A percentile compares a stretch with the other conserved stretches of the same genome.
phyloP scores from a whole-genome alignment of 2,797 vertebrate genomes.

The Trichosurus vulpecula region DNA sequence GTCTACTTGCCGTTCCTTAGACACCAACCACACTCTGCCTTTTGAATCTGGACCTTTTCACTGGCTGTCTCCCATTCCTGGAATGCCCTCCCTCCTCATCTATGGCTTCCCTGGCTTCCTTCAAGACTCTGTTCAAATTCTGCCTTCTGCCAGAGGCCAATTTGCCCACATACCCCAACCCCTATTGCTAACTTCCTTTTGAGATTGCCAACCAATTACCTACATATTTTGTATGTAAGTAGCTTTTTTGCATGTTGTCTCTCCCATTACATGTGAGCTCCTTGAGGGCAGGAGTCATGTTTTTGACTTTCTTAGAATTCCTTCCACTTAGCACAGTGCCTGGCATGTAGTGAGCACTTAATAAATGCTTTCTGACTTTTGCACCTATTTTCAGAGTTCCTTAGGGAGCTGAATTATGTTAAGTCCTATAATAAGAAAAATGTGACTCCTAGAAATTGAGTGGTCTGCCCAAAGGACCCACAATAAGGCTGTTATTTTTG shows the following conservation, averaged over 20 bases:
- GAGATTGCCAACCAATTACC: neutral
- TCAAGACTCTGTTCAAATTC: neutral
- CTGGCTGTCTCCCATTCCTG: neutral
- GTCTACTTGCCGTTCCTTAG: neutral
- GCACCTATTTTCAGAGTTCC: neutral
- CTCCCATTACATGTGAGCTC: neutral
- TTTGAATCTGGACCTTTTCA: neutral
- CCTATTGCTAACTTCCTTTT: neutral
- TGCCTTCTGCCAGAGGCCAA: neutral
- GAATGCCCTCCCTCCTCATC: neutral
- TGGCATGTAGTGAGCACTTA: neutral
- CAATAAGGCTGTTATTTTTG: neutral
- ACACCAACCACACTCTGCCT: neutral
- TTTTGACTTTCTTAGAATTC: neutral
- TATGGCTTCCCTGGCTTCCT: neutral
- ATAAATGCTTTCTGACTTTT: neutral
- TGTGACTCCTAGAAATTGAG: neutral
- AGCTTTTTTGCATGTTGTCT: neutral
- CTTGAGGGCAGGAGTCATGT: neutral
- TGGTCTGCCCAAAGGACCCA: constrained; percentile 5
- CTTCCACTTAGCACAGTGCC: neutral
- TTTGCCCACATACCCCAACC: neutral
- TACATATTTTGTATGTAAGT: neutral
- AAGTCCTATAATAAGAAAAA: neutral
- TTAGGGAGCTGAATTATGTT: neutral